Percentiles rank a stretch among this genome's conserved stretches.
These are phyloP conservation scores for Epiblema foenella DNA, from an alignment of 2,888 invertebrate genomes.

Conservation along the genomic window DNA sequence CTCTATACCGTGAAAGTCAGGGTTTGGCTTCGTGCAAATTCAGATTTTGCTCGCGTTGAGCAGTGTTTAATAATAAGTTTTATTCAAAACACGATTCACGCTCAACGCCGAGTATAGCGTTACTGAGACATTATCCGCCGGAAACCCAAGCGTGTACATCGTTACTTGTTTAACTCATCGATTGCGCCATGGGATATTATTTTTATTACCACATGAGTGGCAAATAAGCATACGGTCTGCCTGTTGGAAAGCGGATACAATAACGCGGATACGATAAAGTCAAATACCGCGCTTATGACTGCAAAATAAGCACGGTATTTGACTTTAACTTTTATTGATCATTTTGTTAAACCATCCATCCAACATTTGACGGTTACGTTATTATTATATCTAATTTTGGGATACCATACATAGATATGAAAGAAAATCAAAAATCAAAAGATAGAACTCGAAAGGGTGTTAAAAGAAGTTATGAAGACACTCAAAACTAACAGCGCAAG, in stretches of 20 bases:
- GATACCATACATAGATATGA: neutral
- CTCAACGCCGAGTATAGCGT: constrained; percentile 63
- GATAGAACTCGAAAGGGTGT: constrained; percentile 3
- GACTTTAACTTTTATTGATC: too few relatives aligned
- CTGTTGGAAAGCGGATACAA: neutral
- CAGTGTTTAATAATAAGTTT: constrained; percentile 61
- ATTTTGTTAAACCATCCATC: neutral
- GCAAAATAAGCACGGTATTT: too few relatives aligned
- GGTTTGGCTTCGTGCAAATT: constrained; percentile 24
- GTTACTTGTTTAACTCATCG: constrained; percentile 26
- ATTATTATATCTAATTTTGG: neutral
- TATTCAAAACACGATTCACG: constrained; percentile 73
- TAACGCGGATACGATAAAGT: too few relatives aligned
- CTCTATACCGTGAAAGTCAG: constrained; percentile 20
- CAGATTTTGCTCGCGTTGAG: constrained; percentile 29
- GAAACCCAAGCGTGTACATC: constrained; percentile 56
- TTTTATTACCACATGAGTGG: neutral
- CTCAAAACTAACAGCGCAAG: constrained; percentile 9
- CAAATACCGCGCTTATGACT: too few relatives aligned
- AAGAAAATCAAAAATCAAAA: neutral
- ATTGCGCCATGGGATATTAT: neutral
- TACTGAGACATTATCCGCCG: constrained; percentile 71
- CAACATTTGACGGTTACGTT: neutral
- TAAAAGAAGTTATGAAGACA: constrained; percentile 7
- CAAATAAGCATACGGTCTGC: neutral